Evolutionary conservation across 2,797 vertebrate species (phyloP), one percentile per base, ranked within the genome.

Genomic region (Macroramphosus scolopax): DNA sequence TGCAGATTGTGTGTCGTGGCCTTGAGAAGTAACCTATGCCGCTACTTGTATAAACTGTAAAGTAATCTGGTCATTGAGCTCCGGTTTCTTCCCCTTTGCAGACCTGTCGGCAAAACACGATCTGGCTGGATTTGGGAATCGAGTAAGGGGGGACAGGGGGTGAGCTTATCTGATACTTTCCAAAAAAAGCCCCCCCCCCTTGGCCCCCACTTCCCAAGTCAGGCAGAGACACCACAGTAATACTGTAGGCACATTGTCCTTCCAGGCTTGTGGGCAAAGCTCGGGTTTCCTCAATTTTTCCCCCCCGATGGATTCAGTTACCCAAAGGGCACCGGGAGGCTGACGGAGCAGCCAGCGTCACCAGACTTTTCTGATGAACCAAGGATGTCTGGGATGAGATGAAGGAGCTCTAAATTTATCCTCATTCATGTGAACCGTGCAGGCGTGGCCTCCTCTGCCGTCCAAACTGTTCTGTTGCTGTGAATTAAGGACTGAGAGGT

Each of bases 201-300:
- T n/a, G 64, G 69, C 75, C 68, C 87, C 89, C 78, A 86, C 68
- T 90, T 91, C 79, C 85, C 88, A 87, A 68, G 37, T 81, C 86
- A 90, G 90, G 91, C 91, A 93, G 93, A 94, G 93, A 94, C 91
- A 92, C 89, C 93, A 96, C 93, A 96, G 93, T 94, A 93, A 93
- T 87, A 95, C 94, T 96, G 93, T 92, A 92, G 93, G 87, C 91
- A 92, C 93, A 93, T 94, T 97, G 93, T 97, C 92, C 92, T 94
- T 92, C 92, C 90, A 85, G 85, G 89, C 93, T 77, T 91, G 90
- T 87, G 90, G 85, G 74, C 65, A 61, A 87, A 87, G 85, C 86
- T 97, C 90, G 8, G 84, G 82, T 94, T 94, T 89, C 94, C 91
- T 92, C 88, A 93, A 91, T 95, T 94, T 95, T 96, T 94, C n/a